These are phyloP conservation scores for Boloria selene DNA, from an alignment of 2,888 invertebrate genomes.

Conservation along the genomic window DNA sequence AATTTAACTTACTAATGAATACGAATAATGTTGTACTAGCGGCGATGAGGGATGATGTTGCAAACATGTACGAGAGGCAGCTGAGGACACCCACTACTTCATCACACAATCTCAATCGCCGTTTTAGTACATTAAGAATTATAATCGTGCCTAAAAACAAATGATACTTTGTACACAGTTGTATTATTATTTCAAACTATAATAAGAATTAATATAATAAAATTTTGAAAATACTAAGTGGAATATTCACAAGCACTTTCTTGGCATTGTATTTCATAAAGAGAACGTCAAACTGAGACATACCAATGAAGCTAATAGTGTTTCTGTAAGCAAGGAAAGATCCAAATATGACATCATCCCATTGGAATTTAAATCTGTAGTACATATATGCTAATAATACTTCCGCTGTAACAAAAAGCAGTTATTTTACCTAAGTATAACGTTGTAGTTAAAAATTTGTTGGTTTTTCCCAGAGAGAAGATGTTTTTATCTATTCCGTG, in stretches of 20 bases:
- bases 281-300: slow-evolving; percentile 38
- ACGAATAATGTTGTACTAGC: slow-evolving; percentile 59
- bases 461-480: too few species aligned
- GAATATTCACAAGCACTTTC: too few species aligned
- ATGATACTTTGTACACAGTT: not conserved
- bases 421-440: not conserved
- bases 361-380: slow-evolving; percentile 73
- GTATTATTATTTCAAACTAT: too few species aligned
- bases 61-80: slow-evolving; percentile 63
- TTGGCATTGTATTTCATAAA: not conserved
- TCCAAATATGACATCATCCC: slow-evolving; percentile 75
- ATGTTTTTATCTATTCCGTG: too few species aligned
- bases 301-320: slow-evolving; percentile 71
- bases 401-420: slow-evolving; percentile 60
- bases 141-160: slow-evolving; percentile 65
- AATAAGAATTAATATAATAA: too few species aligned
- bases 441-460: not conserved
- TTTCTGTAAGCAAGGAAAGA: slow-evolving; percentile 73
- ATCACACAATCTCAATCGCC: slow-evolving; percentile 61
- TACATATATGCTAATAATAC: slow-evolving; percentile 73
- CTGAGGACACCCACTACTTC: slow-evolving; percentile 71
- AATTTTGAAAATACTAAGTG: too few species aligned
- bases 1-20: slow-evolving; percentile 59
- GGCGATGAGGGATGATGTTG: slow-evolving; percentile 64
- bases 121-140: slow-evolving; percentile 69